A percentile compares a stretch with the other conserved stretches of the same genome.
Evolutionary conservation across 2,888 invertebrate genomes (phyloP).

Genomic region (Epinotia demarniana): DNA sequence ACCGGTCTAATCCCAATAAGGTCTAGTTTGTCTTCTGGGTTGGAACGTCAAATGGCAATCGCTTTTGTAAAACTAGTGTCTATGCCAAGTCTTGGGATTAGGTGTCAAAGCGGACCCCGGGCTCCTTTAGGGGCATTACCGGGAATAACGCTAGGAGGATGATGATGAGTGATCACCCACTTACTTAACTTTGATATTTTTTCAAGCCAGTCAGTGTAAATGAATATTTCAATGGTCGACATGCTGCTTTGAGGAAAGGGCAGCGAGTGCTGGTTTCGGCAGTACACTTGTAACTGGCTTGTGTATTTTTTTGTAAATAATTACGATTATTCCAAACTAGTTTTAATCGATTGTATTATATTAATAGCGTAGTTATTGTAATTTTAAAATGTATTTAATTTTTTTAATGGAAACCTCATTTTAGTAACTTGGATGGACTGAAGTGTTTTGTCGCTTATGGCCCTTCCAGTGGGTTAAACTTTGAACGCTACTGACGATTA

Average conservation of each 20-base stretch:
- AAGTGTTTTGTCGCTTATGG: slow-evolving; percentile 3
- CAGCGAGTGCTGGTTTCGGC: neutral
- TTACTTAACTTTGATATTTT: no score
- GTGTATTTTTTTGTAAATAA: slow-evolving; percentile 78
- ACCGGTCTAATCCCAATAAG: no score
- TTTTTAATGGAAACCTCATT: slow-evolving; percentile 60
- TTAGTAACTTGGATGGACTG: slow-evolving; percentile 49
- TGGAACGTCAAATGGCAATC: no score
- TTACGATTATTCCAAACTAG: slow-evolving; percentile 78
- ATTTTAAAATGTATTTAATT: slow-evolving; percentile 68
- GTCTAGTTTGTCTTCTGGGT: no score
- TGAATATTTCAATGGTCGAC: neutral
- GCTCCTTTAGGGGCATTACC: no score
- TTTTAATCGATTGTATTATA: slow-evolving; percentile 79
- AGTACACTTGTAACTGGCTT: slow-evolving; percentile 57
- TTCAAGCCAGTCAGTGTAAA: no score
- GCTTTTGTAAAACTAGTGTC: no score
- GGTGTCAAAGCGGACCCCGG: no score
- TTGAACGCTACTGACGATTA: neutral
- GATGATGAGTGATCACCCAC: no score
- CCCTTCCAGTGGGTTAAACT: neutral
- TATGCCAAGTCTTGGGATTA: no score
- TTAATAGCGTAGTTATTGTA: slow-evolving; percentile 71
- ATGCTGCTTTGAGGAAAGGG: no score
- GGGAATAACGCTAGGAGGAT: no score